phyloP scores from a whole-genome alignment of 2,888 invertebrate species.

The Leucophora obtusa region DNA sequence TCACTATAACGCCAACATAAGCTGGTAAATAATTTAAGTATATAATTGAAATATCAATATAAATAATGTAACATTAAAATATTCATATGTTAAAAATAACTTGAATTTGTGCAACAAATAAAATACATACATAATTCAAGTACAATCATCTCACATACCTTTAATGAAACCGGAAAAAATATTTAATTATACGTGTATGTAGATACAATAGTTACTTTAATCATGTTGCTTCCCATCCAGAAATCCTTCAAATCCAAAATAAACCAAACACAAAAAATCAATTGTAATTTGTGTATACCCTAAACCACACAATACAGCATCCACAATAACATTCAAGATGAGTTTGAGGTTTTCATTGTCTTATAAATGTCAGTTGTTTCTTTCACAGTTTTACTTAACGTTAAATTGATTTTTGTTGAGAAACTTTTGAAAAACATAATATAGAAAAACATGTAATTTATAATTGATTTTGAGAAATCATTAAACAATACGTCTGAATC shows the following conservation, averaged over 20 bases:
- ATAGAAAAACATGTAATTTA: constrained; percentile 36
- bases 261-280: constrained; percentile 28
- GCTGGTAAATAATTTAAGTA: constrained; percentile 15
- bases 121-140: constrained; percentile 8
- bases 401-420: constrained; percentile 30
- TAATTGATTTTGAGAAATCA: constrained; percentile 55
- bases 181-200: neutral
- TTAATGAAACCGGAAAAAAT: constrained; percentile 13
- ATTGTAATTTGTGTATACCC: constrained; percentile 18
- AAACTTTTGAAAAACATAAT: constrained; percentile 10
- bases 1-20: constrained; percentile 41
- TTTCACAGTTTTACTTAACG: constrained; percentile 25
- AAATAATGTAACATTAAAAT: neutral
- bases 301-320: neutral
- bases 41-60: neutral
- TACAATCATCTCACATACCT: constrained; percentile 21
- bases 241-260: constrained; percentile 18
- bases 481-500: constrained; percentile 52
- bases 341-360: constrained; percentile 53
- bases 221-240: constrained; percentile 4
- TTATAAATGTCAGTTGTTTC: constrained; percentile 55
- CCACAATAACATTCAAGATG: constrained; percentile 16
- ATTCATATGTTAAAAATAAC: neutral
- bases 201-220: neutral
- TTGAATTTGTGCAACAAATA: neutral